Evolutionary conservation across 2,113 vertebrate species (phyloP).

Genomic region (Hyaena hyaena): DNA sequence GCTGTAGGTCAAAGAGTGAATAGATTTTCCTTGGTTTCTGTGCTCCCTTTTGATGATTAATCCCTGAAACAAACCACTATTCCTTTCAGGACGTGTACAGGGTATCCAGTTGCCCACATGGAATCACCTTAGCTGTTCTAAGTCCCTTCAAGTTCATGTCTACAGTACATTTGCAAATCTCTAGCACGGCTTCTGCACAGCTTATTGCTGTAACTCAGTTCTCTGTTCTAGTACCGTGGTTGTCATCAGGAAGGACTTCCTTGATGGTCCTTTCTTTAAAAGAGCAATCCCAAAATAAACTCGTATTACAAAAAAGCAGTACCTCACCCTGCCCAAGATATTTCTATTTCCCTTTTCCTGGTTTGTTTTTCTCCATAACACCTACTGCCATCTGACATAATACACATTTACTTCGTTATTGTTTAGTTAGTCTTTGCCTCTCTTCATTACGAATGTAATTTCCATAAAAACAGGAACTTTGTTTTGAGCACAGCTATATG

Average conservation of each 20-base stretch:
- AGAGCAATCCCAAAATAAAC: background rate
- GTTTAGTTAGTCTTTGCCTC: background rate
- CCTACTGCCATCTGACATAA: background rate
- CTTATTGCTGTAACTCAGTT: background rate
- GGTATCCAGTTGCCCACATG: background rate
- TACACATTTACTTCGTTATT: background rate
- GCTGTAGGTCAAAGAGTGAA: background rate
- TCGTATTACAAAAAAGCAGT: background rate
- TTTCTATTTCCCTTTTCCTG: background rate
- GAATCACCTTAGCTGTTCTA: background rate
- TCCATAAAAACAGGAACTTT: background rate
- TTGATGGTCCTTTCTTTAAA: background rate
- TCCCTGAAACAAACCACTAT: background rate
- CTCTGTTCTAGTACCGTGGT: background rate
- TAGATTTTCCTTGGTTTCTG: background rate
- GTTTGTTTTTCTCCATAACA: background rate
- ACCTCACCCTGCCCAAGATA: background rate
- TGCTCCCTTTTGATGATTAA: background rate
- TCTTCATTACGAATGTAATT: background rate
- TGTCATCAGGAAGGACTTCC: background rate
- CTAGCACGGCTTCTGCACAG: background rate
- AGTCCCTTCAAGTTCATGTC: background rate
- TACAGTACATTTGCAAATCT: too few species aligned
- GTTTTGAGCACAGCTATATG: background rate
- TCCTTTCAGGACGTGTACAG: background rate